phyloP scores from a whole-genome alignment of 92 coral and sea anemone genomes.

The Siderastrea radians region DNA sequence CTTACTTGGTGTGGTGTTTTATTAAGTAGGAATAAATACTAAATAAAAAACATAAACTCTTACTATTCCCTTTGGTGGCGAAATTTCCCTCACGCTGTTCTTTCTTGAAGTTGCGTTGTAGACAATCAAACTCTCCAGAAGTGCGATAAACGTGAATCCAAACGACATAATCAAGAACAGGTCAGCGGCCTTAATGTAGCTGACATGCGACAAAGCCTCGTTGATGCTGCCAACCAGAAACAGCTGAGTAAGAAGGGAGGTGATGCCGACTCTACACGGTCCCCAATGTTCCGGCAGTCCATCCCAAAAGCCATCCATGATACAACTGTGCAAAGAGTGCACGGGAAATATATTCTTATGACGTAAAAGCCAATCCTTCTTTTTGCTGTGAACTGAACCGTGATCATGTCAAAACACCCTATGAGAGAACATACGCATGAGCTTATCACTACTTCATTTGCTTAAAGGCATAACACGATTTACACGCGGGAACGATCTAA shows the following conservation, averaged over 20 bases:
- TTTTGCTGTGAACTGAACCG: background rate
- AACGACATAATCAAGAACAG: slow-evolving; percentile 73
- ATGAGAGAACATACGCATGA: no score
- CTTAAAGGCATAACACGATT: no score
- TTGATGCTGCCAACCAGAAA: slow-evolving; percentile 52
- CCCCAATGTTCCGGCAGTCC: slow-evolving; percentile 47
- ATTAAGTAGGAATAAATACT: no score
- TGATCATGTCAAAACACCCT: slow-evolving; percentile 32
- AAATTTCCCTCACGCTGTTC: no score
- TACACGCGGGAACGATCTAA: no score
- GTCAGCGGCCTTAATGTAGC: slow-evolving; percentile 73
- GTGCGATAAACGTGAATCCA: slow-evolving; percentile 70
- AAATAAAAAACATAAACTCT: no score
- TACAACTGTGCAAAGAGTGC: slow-evolving; percentile 14
- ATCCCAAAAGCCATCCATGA: slow-evolving; percentile 85
- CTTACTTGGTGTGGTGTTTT: no score
- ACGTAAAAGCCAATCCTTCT: slow-evolving; percentile 35
- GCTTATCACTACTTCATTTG: no score
- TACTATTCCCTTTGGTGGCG: no score
- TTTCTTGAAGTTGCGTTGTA: slow-evolving; percentile 24
- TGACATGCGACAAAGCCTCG: slow-evolving; percentile 44
- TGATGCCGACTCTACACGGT: slow-evolving; percentile 36
- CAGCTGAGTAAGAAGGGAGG: slow-evolving; percentile 64
- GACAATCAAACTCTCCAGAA: slow-evolving; percentile 61
- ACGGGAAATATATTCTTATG: slow-evolving; percentile 16